Conservation (phyloP, 2,113 vertebrate species). For the Barbus barbus region DNA sequence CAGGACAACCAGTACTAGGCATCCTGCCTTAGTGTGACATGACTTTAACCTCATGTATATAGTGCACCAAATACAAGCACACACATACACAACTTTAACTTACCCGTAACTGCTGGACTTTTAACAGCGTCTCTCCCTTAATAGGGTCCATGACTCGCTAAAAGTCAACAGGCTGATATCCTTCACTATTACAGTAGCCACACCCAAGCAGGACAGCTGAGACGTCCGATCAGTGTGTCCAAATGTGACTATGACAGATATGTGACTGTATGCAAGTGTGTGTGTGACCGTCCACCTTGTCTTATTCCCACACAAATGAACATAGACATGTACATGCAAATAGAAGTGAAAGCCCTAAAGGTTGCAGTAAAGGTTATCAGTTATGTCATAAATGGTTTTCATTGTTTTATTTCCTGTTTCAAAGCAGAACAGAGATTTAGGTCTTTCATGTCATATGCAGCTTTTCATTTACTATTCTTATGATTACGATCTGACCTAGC, state of each 20-base stretch:
- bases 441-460: not conserved
- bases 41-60: not conserved
- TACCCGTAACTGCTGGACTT: conserved; percentile 75
- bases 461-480: not conserved
- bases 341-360: conserved; percentile 13
- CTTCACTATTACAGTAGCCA: conserved; percentile 9
- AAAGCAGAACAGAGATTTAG: conserved; percentile 27
- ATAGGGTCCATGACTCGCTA: conserved; percentile 62
- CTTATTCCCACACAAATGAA: conserved; percentile 26
- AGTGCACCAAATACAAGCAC: not conserved
- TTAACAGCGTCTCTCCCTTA: conserved; percentile 64
- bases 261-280: not conserved
- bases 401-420: conserved; percentile 46
- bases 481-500: not conserved
- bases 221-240: conserved; percentile 2
- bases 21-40: not conserved
- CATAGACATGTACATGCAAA: conserved; percentile 4
- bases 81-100: conserved; percentile 43
- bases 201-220: conserved; percentile 49
- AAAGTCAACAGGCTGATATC: not conserved
- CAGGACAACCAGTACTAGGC: not conserved
- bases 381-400: conserved; percentile 32
- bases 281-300: not conserved
- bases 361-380: conserved; percentile 33
- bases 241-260: not conserved